Base-by-base conservation (phyloP, 2,113 vertebrate genomes). In the Halcyon senegalensis region DNA sequence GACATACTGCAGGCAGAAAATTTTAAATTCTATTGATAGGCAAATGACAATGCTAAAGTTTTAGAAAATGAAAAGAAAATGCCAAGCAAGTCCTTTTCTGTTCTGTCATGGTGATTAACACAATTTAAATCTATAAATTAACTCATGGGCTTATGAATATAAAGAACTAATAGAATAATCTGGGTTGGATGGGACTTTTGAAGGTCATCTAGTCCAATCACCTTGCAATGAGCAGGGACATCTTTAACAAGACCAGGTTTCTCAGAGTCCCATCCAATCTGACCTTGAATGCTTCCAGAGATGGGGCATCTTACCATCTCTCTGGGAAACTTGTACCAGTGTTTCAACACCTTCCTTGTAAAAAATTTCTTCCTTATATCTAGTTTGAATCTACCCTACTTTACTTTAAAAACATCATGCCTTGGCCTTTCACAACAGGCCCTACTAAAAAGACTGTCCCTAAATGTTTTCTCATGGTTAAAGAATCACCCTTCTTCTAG, bases 401-500 rank as follows among this genome's bases (percentile, higher is more conserved):
- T 69, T 68, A 46, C 16, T 87, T 84, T 64, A 28, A 81, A 84
- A n/a, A 7, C 11, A 17, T 16, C 84, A 18, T 1, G 2, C 5
- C 25, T 56, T 73, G 3, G 35, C 11, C 11, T 46, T 7, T 14
- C 0, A 2, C 35, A 41, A 23, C 9, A 63, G 25, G 11, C 16
- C 16, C 8, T 81, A 19, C 37, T 83, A 41, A 84, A 63, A 80
- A 5, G 1, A 60, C 41, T 68, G n/a, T 15, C 16, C 31, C 30
- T 16, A 58, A 64, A 74, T 35, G 9, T 30, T 9, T 76, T 80
- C 30, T 76, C 13, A 27, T 17, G 13, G 21, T 53, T 79, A 67
- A n/a, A 62, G 84, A 68, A 28, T 0, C 1, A 0, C 2, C 3
- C 5, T 69, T 75, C 6, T 58, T 82, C 79, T 53, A 67, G 28